These are phyloP conservation scores for Manduca sexta DNA, from an alignment of 1,140 invertebrate genomes.

Conservation along the genomic window DNA sequence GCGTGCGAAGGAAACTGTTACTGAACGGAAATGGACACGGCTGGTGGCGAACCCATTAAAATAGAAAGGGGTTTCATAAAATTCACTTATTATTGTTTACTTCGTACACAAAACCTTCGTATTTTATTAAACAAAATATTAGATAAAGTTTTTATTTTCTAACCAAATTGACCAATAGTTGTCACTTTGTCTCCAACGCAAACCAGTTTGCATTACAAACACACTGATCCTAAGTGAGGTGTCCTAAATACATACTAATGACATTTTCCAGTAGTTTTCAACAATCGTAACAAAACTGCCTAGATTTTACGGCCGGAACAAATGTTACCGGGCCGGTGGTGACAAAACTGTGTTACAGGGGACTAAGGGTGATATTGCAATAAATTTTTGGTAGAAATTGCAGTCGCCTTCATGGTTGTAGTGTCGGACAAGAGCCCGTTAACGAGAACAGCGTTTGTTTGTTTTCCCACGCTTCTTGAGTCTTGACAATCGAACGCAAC, in stretches of 20 bases:
- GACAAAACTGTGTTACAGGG: constrained; percentile 1
- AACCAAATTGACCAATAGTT: too few relatives aligned
- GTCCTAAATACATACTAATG: constrained; percentile 25
- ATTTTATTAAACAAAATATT: too few relatives aligned
- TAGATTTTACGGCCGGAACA: constrained; percentile 24
- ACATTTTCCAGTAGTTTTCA: constrained; percentile 21
- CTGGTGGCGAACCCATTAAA: constrained; percentile 28
- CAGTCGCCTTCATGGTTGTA: constrained; percentile 24
- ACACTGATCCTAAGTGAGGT: background rate
- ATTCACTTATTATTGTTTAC: background rate
- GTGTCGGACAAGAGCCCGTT: constrained; percentile 39
- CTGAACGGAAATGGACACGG: constrained; percentile 57
- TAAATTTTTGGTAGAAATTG: constrained; percentile 16
- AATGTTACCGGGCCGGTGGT: constrained; percentile 3
- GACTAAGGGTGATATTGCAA: constrained; percentile 24
- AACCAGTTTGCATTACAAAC: too few relatives aligned
- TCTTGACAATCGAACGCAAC: constrained; percentile 27
- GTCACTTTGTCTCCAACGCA: too few relatives aligned
- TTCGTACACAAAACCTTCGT: too few relatives aligned
- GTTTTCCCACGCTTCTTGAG: constrained; percentile 54
- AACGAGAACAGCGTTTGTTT: constrained; percentile 48
- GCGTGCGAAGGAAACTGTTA: constrained; percentile 53
- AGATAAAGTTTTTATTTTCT: too few relatives aligned
- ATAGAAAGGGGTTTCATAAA: constrained; percentile 24
- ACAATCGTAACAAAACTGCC: constrained; percentile 14